phyloP scores from a whole-genome alignment of 1,140 invertebrate species.

The Polyergus mexicanus region DNA sequence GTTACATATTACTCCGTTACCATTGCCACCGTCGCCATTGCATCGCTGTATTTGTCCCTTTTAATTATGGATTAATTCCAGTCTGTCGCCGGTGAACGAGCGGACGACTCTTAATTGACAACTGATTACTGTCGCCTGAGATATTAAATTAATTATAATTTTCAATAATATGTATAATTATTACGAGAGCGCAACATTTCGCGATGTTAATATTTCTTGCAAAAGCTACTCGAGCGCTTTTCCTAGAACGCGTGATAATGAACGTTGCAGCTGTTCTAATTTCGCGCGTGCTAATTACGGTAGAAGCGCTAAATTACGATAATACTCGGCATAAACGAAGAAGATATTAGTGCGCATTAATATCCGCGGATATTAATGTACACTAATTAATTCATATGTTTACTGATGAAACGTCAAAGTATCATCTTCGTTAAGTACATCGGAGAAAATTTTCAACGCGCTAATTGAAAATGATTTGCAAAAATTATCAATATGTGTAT shows the following conservation, averaged over 20 bases:
- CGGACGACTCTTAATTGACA: slow-evolving; percentile 23
- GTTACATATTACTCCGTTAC: slow-evolving; percentile 24
- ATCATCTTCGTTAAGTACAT: not conserved
- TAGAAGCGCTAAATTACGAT: slow-evolving; percentile 32
- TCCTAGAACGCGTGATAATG: not conserved
- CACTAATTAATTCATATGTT: slow-evolving; percentile 11
- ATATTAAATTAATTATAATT: slow-evolving; percentile 52
- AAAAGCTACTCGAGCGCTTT: not conserved
- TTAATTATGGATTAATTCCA: slow-evolving; percentile 37
- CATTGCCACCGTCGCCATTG: slow-evolving; percentile 53
- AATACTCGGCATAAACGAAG: slow-evolving; percentile 28
- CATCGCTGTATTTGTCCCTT: slow-evolving; percentile 18
- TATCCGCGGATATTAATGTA: slow-evolving; percentile 4
- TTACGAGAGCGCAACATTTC: not conserved
- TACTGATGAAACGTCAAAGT: not conserved
- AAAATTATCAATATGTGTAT: not conserved
- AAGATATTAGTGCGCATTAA: slow-evolving; percentile 37
- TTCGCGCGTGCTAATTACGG: slow-evolving; percentile 53
- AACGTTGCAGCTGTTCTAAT: slow-evolving; percentile 59
- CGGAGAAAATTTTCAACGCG: no score
- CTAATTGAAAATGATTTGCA: not conserved
- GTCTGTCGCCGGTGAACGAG: not conserved
- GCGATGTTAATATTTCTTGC: slow-evolving; percentile 28
- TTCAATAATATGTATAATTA: not conserved
- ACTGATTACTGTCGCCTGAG: slow-evolving; percentile 24